Evolutionary conservation across 2,113 vertebrate species (phyloP).

Genomic region (Lampris incognitus): DNA sequence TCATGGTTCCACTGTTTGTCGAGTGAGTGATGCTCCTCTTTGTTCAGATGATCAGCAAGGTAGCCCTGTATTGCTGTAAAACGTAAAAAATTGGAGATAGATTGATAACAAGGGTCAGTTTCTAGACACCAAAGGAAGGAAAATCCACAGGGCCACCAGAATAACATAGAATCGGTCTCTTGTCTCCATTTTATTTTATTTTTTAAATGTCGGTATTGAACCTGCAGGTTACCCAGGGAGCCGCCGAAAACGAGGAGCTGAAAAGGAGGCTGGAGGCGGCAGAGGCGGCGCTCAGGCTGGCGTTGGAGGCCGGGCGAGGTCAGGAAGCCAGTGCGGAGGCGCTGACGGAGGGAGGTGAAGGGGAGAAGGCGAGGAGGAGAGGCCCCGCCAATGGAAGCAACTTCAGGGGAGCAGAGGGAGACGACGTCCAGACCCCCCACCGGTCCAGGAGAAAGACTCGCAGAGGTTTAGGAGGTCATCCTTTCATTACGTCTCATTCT

Average conservation of each 20-base stretch:
- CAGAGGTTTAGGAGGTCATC: constrained; percentile 35
- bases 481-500: neutral
- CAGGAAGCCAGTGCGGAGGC: constrained; percentile 16
- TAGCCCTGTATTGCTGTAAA: no score
- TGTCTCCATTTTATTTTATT: no score
- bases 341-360: neutral
- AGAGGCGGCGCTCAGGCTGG: constrained; percentile 62
- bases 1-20: no score
- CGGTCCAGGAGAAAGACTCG: constrained; percentile 40
- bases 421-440: neutral
- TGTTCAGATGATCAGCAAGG: no score
- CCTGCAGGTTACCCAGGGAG: constrained; percentile 49
- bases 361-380: neutral
- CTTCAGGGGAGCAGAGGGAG: constrained; percentile 15
- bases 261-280: constrained; percentile 59
- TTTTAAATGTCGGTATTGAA: neutral
- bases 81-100: no score
- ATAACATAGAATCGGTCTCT: no score
- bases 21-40: no score
- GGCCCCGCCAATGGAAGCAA: neutral
- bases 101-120: no score
- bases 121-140: no score
- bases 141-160: no score
- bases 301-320: constrained; percentile 37
- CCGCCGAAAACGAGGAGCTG: constrained; percentile 54